phyloP scores from a whole-genome alignment of 2,797 vertebrate species.

The Hoplostethus mediterraneus region DNA sequence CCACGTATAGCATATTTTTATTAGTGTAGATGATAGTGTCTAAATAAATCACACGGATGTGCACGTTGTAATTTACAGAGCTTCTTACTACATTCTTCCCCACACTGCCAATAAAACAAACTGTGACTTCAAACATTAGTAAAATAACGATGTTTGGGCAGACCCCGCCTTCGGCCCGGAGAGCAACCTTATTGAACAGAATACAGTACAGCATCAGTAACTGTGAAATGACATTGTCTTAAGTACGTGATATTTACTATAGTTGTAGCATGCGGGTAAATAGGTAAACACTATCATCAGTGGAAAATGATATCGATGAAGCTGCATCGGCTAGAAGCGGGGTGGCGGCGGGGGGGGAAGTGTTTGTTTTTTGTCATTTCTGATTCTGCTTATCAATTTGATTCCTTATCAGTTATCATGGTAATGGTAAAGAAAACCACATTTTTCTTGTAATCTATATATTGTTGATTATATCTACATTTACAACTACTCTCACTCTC shows the following conservation, averaged over 20 bases:
- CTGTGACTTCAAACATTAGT: slow-evolving; percentile 42
- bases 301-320: slow-evolving; percentile 28
- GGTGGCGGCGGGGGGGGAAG: slow-evolving; percentile 3
- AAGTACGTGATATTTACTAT: slow-evolving; percentile 40
- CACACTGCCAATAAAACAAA: slow-evolving; percentile 41
- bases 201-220: slow-evolving; percentile 38
- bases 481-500: too few species aligned
- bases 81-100: slow-evolving; percentile 22
- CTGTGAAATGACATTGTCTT: slow-evolving; percentile 31
- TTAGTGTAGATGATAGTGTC: slow-evolving; percentile 49
- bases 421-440: too few species aligned
- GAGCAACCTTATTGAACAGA: slow-evolving; percentile 18
- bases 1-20: slow-evolving; percentile 27
- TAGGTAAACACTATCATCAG: slow-evolving; percentile 57
- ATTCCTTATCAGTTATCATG: neutral
- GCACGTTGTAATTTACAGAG: slow-evolving; percentile 45
- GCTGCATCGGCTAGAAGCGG: slow-evolving; percentile 45
- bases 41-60: slow-evolving; percentile 43
- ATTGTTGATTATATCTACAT: too few species aligned
- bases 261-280: slow-evolving; percentile 71
- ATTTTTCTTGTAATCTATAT: neutral
- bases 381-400: slow-evolving; percentile 54
- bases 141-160: slow-evolving; percentile 29
- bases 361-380: slow-evolving; percentile 58
- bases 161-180: slow-evolving; percentile 9